A percentile compares a stretch with the other conserved stretches of the same genome.
These are phyloP conservation scores for Ormyrus rosae DNA, from an alignment of 2,888 invertebrate species.

Conservation along the genomic window DNA sequence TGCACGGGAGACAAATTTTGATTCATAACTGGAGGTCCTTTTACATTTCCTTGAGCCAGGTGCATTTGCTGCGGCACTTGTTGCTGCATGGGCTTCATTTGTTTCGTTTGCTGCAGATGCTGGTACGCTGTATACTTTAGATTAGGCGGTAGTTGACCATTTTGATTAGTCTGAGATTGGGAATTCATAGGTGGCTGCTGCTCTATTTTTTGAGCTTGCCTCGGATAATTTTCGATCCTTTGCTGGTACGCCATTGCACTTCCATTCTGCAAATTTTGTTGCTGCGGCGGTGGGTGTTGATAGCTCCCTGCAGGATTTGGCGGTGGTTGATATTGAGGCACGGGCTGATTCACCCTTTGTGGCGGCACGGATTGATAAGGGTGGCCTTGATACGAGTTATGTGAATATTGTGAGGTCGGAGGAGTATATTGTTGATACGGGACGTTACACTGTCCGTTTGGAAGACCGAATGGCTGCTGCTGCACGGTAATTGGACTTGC, in stretches of 20 bases:
- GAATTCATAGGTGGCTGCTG: conserved; percentile 67
- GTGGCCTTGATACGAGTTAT: conserved; percentile 65
- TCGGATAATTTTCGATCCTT: conserved; percentile 67
- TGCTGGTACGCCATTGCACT: conserved; percentile 61
- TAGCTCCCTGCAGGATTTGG: conserved; percentile 70
- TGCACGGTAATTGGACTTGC: conserved; percentile 73
- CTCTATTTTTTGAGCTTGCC: conserved; percentile 75
- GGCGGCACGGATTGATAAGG: conserved; percentile 67
- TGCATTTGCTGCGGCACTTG: conserved; percentile 81
- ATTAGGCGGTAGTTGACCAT: conserved; percentile 70
- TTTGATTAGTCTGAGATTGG: conserved; percentile 71
- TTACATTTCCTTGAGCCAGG: conserved; percentile 74
- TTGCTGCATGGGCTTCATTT: conserved; percentile 82
- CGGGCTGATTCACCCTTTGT: conserved; percentile 67
- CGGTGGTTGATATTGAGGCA: conserved; percentile 75
- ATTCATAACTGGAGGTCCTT: conserved; percentile 80
- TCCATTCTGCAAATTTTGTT: conserved; percentile 61
- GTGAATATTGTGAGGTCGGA: conserved; percentile 64
- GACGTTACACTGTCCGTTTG: conserved; percentile 67
- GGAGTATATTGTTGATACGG: conserved; percentile 67
- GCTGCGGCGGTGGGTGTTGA: conserved; percentile 70
- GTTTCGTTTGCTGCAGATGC: conserved; percentile 80
- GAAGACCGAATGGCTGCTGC: conserved; percentile 62
- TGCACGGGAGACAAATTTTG: conserved; percentile 86
- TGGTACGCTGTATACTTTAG: conserved; percentile 80